Evolutionary conservation across 2,797 vertebrate genomes (phyloP), one percentile per base, ranked within the genome.

Genomic region (Coregonus sp.): DNA sequence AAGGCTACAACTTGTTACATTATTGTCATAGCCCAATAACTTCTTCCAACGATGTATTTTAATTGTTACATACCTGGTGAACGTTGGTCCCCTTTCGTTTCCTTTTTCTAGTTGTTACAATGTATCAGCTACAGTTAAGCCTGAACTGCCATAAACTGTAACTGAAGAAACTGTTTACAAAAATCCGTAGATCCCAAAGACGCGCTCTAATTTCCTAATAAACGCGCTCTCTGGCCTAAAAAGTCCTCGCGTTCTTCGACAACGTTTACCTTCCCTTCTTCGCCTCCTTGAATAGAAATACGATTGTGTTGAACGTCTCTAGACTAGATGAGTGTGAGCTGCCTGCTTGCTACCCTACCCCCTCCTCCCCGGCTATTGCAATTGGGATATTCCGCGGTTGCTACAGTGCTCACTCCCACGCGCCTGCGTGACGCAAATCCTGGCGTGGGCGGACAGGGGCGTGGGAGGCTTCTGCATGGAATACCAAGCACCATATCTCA

Each of bases 361-460:
- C 72, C 75, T 73, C 82, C 76, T 82, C 85, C 75, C 76, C 82
- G 87, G 78, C 88, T 81, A 86, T 92, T 89, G 91, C 91, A 87
- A 89, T 92, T 91, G 95, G 95, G 95, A 95, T 95, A 96, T 94
- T 96, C 95, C 94, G 91, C 92, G 89, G 94, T 91, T 92, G 89
- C 93, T 91, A 88, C 92, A 92, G 89, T 81, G 92, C 92, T 93
- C 85, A 83, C 91, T 91, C 95, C 93, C 95, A 94, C 95, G 93
- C 95, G 89, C 91, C 91, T 93, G 93, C 90, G 93, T 96, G 95
- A 97, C 96, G 96, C 96, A 96, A 94, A 93, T 93, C 93, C 90
- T 89, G 74, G 95, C 94, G 96, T 95, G 95, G 96, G 95, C 88
- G 89, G 93, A 91, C 90, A 87, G 82, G 91, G 89, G 91, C 91